Evolutionary conservation across 2,113 vertebrate genomes (phyloP), one percentile per base, ranked within the genome.

Genomic region (Brachirus orientalis): DNA sequence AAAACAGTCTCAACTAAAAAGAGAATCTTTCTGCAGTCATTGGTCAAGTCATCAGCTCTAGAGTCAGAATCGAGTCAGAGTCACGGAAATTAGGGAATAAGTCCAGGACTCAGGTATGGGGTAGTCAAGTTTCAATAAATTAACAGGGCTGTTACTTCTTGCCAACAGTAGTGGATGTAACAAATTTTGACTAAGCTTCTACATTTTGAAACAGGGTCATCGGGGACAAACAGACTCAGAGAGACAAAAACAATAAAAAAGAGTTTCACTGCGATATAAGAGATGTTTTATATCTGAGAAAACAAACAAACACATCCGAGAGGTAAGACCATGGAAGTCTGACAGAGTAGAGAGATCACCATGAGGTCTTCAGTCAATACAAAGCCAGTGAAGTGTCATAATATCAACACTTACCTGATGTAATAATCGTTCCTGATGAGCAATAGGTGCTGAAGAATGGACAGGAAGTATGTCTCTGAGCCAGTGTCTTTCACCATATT

Each of bases 361-460:
- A 64, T 11, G 3, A 46, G 52, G 47, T 47, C 12, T 55, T 53
- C 5, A 40, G 67, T 46, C 55, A 48, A 52, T 72, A 65, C 40
- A 35, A 50, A 28, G 35, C 10, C 17, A 53, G 55, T 8, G 3
- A 47, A 33, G 38, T 48, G 22, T 58, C 41, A 43, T 44, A 69
- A 48, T 37, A 19, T 59, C 38, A 54, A 61, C 94, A 64, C 94
- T 92, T 88, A 98, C 98, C 95, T 93, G 88, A 98, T 89, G 85
- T 96, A 99, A 90, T 98, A 99, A 89, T 99, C 97, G 10, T 94
- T 98, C 88, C 98, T 94, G 84, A 99, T 96, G 69, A 99, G 96
- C 28, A 99, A 90, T 63, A 98, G 94, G 74, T 99, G 98, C 86
- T 99, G 98, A 2, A 99, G 94, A 80, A 99, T 94, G 6, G 98